Base-by-base conservation (phyloP, 2,797 vertebrate genomes). In the Buphagus erythrorhynchus region DNA sequence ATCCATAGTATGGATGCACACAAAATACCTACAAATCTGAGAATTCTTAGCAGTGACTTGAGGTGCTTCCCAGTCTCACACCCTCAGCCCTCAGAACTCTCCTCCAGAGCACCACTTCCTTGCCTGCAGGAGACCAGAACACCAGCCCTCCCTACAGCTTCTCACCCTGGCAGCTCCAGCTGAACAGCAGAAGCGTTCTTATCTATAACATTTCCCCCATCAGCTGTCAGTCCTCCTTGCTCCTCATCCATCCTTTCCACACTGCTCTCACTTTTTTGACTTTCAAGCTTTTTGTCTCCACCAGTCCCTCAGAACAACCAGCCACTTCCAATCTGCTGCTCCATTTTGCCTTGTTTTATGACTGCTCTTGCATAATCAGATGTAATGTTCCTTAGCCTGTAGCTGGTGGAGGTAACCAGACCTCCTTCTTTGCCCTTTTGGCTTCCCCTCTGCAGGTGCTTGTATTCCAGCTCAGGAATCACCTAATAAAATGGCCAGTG, bases 151-250 rank as follows among this genome's bases (percentile, higher is more conserved):
- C 16, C 29, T 12, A 13, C 36, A 63, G 15, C 7, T 31, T 83
- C 61, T 55, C 22, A 48, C 17, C 20, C 14, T 0, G 0, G 38
- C 12, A 65, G 45, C 61, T 52, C 7, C 1, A 40, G 52, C 20
- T 48, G 69, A 78, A 33, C 25, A 58, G 76, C 68, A 75, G 51
- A 62, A 36, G 11, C 3, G 9, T 22, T 88, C 36, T 57, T 16
- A 36, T 8, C 45, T 26, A 40, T 4, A 26, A 22, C 31, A 28
- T 6, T 19, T 74, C 25, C n/a, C 45, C 16, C 58, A 25, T 6
- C 49, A 72, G 58, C 24, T 74, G n/a, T 16, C 7, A 11, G n/a
- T 8, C 13, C 18, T 59, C 54, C 36, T 76, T 74, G 48, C 28
- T 80, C 33, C 43, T 66, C 33, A 21, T 3, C 22, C 7, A 51